Evolutionary conservation across 2,888 invertebrate species (phyloP).

Genomic region (Tupiocoris notatus): DNA sequence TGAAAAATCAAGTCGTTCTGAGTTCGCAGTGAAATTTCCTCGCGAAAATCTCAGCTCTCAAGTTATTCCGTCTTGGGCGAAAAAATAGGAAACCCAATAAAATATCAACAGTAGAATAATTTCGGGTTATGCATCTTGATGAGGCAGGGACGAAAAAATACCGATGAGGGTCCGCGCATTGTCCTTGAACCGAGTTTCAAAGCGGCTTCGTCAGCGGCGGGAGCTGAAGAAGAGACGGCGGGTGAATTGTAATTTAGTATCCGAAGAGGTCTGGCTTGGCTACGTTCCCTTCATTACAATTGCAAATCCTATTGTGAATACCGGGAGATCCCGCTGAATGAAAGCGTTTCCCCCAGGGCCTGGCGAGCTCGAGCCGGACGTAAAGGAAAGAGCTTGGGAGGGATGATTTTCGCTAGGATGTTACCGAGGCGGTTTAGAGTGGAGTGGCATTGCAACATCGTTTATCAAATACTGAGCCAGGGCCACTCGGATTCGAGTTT

Average conservation of each 20-base stretch:
- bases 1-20: too few species aligned
- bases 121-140: too few species aligned
- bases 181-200: not conserved
- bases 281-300: not conserved
- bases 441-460: not conserved
- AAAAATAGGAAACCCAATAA: too few species aligned
- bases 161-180: not conserved
- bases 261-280: not conserved
- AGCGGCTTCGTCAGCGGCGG: not conserved
- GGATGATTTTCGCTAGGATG: not conserved
- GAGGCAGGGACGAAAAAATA: not conserved
- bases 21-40: too few species aligned
- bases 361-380: not conserved
- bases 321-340: not conserved
- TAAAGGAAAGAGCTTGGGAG: not conserved
- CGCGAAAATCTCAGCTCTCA: too few species aligned
- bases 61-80: too few species aligned
- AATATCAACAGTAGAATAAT: too few species aligned
- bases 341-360: not conserved
- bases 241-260: not conserved
- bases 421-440: not conserved
- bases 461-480: not conserved
- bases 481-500: not conserved
- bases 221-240: not conserved
- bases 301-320: not conserved